Percentiles rank a stretch among this genome's conserved stretches.
phyloP scores from a whole-genome alignment of 2,888 invertebrate species.

The Chaetogeoica ovagalla region DNA sequence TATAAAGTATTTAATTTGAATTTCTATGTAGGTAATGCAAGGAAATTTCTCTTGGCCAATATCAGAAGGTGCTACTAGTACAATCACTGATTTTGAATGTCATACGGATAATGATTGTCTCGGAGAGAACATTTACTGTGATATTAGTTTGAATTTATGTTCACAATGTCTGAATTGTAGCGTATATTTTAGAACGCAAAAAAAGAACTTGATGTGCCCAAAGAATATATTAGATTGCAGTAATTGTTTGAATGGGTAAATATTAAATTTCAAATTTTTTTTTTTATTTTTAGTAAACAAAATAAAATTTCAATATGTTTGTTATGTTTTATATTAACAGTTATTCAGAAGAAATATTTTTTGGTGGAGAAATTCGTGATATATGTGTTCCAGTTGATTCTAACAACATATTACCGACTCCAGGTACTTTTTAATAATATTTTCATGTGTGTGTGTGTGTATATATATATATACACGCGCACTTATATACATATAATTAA shows the following conservation, averaged over 20 bases:
- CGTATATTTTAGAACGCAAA: slow-evolving; percentile 36
- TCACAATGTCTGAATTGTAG: slow-evolving; percentile 42
- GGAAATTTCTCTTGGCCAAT: slow-evolving; percentile 39
- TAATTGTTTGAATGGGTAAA: slow-evolving; percentile 34
- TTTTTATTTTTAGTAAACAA: not conserved
- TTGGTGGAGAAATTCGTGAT: slow-evolving; percentile 38
- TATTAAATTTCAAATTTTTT: not conserved
- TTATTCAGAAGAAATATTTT: slow-evolving; percentile 33
- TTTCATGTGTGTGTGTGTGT: not conserved
- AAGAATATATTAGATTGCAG: slow-evolving; percentile 32
- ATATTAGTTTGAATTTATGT: slow-evolving; percentile 40
- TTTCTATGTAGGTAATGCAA: slow-evolving; percentile 31
- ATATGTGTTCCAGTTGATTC: slow-evolving; percentile 13
- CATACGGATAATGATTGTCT: slow-evolving; percentile 25
- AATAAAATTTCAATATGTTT: not conserved
- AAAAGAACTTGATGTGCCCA: slow-evolving; percentile 14
- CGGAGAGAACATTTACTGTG: slow-evolving; percentile 27
- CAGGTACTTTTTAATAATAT: slow-evolving; percentile 16
- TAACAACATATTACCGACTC: slow-evolving; percentile 26
- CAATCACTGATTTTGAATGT: slow-evolving; percentile 28
- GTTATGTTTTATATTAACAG: slow-evolving; percentile 3
- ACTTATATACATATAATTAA: not conserved
- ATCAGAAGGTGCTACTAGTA: slow-evolving; percentile 10
- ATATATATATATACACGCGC: not conserved
- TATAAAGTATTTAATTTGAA: not conserved